Percentiles rank a stretch among this genome's conserved stretches.
Conservation (phyloP, 2,888 invertebrate genomes). For the Oegoconia quadripuncta region DNA sequence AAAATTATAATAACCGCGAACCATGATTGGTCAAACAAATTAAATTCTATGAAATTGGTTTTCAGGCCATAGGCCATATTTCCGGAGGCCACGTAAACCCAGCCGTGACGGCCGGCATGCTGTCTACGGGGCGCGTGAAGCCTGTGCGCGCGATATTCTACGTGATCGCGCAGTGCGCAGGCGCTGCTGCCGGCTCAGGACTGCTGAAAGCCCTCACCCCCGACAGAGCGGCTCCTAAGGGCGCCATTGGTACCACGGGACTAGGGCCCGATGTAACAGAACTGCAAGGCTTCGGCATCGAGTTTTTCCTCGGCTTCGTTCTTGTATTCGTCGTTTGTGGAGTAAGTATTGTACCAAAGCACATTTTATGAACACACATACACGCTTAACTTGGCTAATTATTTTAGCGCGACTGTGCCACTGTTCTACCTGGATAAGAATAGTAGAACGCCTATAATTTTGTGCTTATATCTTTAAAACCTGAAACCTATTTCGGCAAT, state of each 20-base stretch:
- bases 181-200: constrained; percentile 89
- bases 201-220: constrained; percentile 87
- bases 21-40: too few relatives aligned
- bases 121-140: constrained; percentile 88
- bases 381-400: too few relatives aligned
- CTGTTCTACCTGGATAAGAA: too few relatives aligned
- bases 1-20: too few relatives aligned
- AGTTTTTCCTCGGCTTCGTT: constrained; percentile 94
- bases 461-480: too few relatives aligned
- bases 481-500: too few relatives aligned
- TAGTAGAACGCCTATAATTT: too few relatives aligned
- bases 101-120: constrained; percentile 90
- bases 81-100: constrained; percentile 97
- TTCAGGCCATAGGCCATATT: constrained; percentile 89
- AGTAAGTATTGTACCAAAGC: constrained; percentile 62
- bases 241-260: constrained; percentile 82
- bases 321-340: constrained; percentile 94
- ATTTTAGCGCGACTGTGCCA: too few relatives aligned
- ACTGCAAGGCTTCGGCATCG: constrained; percentile 92
- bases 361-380: not conserved
- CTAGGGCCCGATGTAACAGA: constrained; percentile 81
- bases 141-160: constrained; percentile 87
- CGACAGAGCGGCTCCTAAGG: constrained; percentile 74
- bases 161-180: constrained; percentile 89
- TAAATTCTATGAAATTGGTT: too few relatives aligned